Base-by-base conservation (phyloP, 2,113 vertebrate genomes). In the Fukomys damarensis region DNA sequence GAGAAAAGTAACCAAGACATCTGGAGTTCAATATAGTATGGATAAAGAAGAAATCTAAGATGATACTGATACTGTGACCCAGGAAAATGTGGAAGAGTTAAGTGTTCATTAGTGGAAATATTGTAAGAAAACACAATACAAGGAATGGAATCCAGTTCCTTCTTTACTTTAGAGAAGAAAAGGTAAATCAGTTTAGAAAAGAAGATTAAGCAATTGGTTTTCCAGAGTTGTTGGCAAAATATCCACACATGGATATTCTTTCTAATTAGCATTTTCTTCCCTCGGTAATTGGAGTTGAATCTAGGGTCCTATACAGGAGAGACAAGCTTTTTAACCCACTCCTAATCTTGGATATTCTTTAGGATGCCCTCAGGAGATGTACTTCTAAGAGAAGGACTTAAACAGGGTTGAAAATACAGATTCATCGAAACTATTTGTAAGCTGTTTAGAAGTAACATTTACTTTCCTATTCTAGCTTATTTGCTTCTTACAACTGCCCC, bases 161-260 rank as follows among this genome's bases (percentile, higher is more conserved):
- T 76, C 22, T 84, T 56, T 14, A 56, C 76, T 90, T 90, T 38
- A 82, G 22, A 85, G 58, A 38, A 89, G 58, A 61, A 68, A 88
- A 65, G 81, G 52, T 32, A 93, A 93, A 87, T 63, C 22, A 70
- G 52, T 58, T 58, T 17, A 88, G 68, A 63, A 83, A 94, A 68
- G 7, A 84, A 68, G 7, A 84, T 66, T 13, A 88, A 81, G 41
- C 58, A 94, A 59, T 59, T 72, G 54, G 19, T 82, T 89, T 82
- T 82, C 65, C 41, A 26, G 3, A 82, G 54, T 54, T 89, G 77
- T 56, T 74, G 46, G 56, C 35, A 70, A 81, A 74, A 82, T 5
- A 72, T 28, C 28, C 35, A 63, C 61, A 92, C 43, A 32, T 85
- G 26, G 3, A 17, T 72, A 46, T 83, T 77, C 82, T 32, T 49